Evolutionary conservation across 2,797 vertebrate species (phyloP), one percentile per base, ranked within the genome.

Genomic region (Thunnus albacares): DNA sequence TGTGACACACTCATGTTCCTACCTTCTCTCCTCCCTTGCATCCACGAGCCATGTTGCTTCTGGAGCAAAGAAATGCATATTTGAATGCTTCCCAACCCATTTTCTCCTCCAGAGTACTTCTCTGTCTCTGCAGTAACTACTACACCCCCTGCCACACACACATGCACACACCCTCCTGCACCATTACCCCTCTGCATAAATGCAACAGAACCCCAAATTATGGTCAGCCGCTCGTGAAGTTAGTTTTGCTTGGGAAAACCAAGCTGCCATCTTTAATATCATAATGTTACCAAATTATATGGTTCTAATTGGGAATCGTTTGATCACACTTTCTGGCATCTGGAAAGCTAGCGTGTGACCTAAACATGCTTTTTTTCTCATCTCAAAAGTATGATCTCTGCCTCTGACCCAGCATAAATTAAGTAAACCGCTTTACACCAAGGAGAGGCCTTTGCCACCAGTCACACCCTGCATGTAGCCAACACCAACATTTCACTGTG

Each of bases 191-290:
- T 82, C 81, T 81, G 82, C 85, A 93, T 76, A 77, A 82, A 88
- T 83, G 81, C 85, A 82, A 81, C 79, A 75, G 80, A 95, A 90
- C 93, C 93, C 89, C 63, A 91, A 95, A 96, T 96, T 95, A 95
- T 96, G 94, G 94, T 96, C 90, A 93, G 93, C 92, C 90, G 75
- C 94, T 89, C 88, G 89, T 94, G 86, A 94, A 95, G 94, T 95
- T 91, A 94, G 93, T 94, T 95, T 95, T 95, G 90, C 93, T 95
- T 94, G 90, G 88, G 93, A 92, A 93, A 95, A 93, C 94, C 95
- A 79, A 94, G 86, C 93, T 93, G 94, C 94, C 94, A 93, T 95
- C 91, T 94, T 95, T 92, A 95, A 96, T 95, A 95, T 94, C 89
- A 92, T 93, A 92, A 95, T 93, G 94, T 93, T 89, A 88, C 90